A percentile compares a stretch with the other conserved stretches of the same genome.
phyloP scores from a whole-genome alignment of 2,113 vertebrate genomes.

The Halichoerus grypus region DNA sequence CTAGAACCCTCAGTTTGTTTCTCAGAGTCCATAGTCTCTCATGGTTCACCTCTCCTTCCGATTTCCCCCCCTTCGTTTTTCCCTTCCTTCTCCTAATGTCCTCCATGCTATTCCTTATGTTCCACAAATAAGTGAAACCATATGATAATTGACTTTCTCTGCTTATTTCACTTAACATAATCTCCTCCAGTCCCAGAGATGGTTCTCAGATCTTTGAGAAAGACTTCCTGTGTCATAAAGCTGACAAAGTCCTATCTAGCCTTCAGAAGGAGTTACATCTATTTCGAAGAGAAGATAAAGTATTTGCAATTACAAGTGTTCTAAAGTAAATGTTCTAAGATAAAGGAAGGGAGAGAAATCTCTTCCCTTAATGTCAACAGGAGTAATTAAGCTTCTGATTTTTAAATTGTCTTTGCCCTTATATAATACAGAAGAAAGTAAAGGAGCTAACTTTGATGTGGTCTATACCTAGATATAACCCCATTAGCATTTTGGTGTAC shows the following conservation, averaged over 20 bases:
- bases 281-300: neutral
- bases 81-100: too few relatives aligned
- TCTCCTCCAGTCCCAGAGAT: too few relatives aligned
- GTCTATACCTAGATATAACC: neutral
- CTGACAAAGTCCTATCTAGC: neutral
- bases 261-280: neutral
- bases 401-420: neutral
- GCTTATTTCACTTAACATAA: too few relatives aligned
- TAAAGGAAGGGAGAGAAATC: neutral
- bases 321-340: neutral
- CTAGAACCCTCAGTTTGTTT: too few relatives aligned
- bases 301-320: neutral
- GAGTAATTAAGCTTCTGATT: neutral
- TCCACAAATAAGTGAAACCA: too few relatives aligned
- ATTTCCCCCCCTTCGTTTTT: too few relatives aligned
- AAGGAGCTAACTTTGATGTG: neutral
- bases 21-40: too few relatives aligned
- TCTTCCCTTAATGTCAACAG: neutral
- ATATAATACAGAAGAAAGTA: neutral
- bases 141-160: too few relatives aligned
- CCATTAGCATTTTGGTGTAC: neutral
- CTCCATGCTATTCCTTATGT: too few relatives aligned
- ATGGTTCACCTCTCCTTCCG: too few relatives aligned
- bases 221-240: neutral
- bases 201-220: neutral